Percentiles rank a stretch among this genome's conserved stretches.
Conservation (phyloP, 2,113 vertebrate genomes). For the Xerus inauris region DNA sequence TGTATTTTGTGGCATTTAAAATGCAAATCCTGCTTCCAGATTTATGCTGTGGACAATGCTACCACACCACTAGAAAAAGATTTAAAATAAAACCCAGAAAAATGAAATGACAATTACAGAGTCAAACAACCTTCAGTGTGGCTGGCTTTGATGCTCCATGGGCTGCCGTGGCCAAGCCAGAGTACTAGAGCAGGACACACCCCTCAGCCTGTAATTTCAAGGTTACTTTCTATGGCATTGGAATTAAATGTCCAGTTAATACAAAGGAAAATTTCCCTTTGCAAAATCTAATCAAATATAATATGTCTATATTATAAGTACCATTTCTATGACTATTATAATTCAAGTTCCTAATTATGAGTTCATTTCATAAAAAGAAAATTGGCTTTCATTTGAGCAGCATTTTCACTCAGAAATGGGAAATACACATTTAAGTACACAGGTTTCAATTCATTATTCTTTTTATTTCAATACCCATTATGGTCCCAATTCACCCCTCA, state of each 20-base stretch:
- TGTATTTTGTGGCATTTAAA: constrained; percentile 84
- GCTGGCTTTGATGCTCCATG: neutral
- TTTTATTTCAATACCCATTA: constrained; percentile 47
- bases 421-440: constrained; percentile 66
- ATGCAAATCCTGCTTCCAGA: constrained; percentile 84
- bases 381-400: constrained; percentile 59
- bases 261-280: constrained; percentile 69
- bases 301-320: constrained; percentile 68
- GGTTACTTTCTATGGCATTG: constrained; percentile 53
- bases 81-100: constrained; percentile 77
- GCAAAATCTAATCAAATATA: constrained; percentile 75
- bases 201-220: constrained; percentile 2
- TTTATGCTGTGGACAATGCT: constrained; percentile 77
- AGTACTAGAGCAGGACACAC: accelerated
- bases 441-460: constrained; percentile 60
- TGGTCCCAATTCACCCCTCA: neutral
- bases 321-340: constrained; percentile 44
- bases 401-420: constrained; percentile 70
- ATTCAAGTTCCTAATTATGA: constrained; percentile 72
- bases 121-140: constrained; percentile 18
- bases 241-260: constrained; percentile 70
- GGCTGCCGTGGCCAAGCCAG: neutral
- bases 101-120: constrained; percentile 70
- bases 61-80: constrained; percentile 69
- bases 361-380: constrained; percentile 76